phyloP scores from a whole-genome alignment of 2,888 invertebrate species.

The Sphaerophoria rueppellii region DNA sequence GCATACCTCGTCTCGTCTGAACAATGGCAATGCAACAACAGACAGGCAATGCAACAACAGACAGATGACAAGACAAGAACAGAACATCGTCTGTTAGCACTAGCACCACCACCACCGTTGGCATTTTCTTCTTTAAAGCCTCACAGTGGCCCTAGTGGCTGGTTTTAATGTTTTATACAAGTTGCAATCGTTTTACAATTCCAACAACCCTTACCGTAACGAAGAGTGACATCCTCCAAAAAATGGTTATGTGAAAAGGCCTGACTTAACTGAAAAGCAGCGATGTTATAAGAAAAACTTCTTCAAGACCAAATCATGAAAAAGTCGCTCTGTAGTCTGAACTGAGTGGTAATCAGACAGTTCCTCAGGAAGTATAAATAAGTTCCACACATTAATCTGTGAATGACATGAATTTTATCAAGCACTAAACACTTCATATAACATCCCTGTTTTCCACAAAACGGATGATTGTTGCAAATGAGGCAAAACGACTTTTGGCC shows the following conservation, averaged over 20 bases:
- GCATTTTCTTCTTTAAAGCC: constrained; percentile 1
- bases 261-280: constrained; percentile 27
- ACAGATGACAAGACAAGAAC: constrained; percentile 69
- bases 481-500: constrained; percentile 59
- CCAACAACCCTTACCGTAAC: constrained; percentile 32
- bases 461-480: constrained; percentile 5
- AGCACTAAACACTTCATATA: not conserved
- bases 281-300: constrained; percentile 4
- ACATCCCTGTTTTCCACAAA: constrained; percentile 19
- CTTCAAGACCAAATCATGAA: not conserved
- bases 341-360: too few species aligned
- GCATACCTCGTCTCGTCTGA: constrained; percentile 12
- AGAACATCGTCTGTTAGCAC: constrained; percentile 68
- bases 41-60: constrained; percentile 55
- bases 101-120: constrained; percentile 8
- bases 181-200: not conserved
- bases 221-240: constrained; percentile 56
- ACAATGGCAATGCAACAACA: constrained; percentile 39
- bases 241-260: constrained; percentile 46
- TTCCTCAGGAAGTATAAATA: not conserved
- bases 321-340: too few species aligned
- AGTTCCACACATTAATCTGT: not conserved
- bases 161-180: not conserved
- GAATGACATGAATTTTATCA: too few species aligned
- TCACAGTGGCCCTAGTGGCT: not conserved